Evolutionary conservation across 2,888 invertebrate species (phyloP), one percentile per base, ranked within the genome.

Genomic region (Xestoiulus laeticollis): DNA sequence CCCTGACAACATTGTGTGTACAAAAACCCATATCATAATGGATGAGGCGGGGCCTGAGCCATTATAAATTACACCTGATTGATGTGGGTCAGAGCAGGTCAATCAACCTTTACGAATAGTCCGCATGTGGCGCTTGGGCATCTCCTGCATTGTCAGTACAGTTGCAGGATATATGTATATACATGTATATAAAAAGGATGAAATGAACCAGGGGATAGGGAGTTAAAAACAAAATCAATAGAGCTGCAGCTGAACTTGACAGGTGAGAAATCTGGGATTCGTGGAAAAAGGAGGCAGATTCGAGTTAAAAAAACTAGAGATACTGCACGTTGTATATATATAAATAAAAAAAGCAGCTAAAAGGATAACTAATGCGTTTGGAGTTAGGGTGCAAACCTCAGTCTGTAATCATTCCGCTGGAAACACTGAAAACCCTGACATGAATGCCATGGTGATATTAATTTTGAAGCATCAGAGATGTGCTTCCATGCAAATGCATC

Each of bases 51-150:
- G 78, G 78, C 78, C 30, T 30, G 78, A 6, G 78, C 30, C 78
- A 30, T 78, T 78, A 78, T 78, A 30, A 78, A 78, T 78, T 78
- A 30, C 78, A 78, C 78, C 78, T 78, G 78, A 78, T 78, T 78
- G 78, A 78, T 78, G 78, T 78, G 78, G 78, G 78, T 78, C 78
- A 78, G 14, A 26, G 30, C 78, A 78, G 78, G 78, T 78, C 78
- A 78, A 14, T 78, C 78, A 78, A 78, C 78, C 78, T 78, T 78
- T 12, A 30, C 78, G 78, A 26, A 78, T 78, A 78, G 22, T 30
- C 78, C 78, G 78, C 78, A 14, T 10, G 78, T 78, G 78, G 78
- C 78, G 78, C 78, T 78, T 4, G 14, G 8, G 10, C 48, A 30
- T 30, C 8, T 26, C 10, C 26, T 22, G n/a, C n/a, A 68, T 68